Percentiles rank a stretch among this genome's conserved stretches.
Conservation (phyloP, 1,140 invertebrate species). For the Drosophila eugracilis region DNA sequence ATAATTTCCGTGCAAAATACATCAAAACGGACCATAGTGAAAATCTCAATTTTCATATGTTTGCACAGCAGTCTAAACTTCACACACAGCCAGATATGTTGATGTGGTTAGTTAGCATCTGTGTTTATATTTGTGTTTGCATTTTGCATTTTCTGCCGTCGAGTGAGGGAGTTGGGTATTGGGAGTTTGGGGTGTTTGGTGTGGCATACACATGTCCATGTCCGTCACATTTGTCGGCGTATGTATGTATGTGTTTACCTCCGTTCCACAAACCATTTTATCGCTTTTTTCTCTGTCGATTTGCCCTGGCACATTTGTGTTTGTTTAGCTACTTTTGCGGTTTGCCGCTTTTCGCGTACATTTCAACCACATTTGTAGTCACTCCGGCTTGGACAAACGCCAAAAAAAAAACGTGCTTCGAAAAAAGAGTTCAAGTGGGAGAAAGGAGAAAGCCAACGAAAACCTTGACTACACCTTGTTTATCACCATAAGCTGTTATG, state of each 20-base stretch:
- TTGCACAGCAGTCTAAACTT: conserved; percentile 43
- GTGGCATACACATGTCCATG: conserved; percentile 41
- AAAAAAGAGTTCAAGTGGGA: conserved; percentile 26
- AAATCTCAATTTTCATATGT: conserved; percentile 66
- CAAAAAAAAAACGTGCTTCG: conserved; percentile 27
- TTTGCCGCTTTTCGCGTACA: conserved; percentile 80
- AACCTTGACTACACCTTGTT: neutral
- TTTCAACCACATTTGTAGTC: conserved; percentile 81
- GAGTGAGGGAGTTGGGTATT: neutral
- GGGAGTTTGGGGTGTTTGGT: neutral
- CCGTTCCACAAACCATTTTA: conserved; percentile 28
- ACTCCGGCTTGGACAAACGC: conserved; percentile 70
- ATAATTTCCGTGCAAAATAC: conserved; percentile 78
- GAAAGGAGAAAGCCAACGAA: conserved; percentile 9
- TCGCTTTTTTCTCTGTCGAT: conserved; percentile 55
- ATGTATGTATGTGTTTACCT: conserved; percentile 54
- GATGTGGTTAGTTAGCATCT: conserved; percentile 81
- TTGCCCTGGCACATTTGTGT: conserved; percentile 76
- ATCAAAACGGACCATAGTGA: conserved; percentile 66
- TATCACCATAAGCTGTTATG: neutral
- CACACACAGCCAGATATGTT: conserved; percentile 29
- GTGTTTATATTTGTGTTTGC: conserved; percentile 81
- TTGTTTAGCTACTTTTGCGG: conserved; percentile 81
- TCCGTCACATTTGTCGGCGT: conserved; percentile 63
- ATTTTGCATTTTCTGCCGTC: conserved; percentile 66